Evolutionary conservation across 2,888 invertebrate genomes (phyloP).

Genomic region (Isotomurus palustris): DNA sequence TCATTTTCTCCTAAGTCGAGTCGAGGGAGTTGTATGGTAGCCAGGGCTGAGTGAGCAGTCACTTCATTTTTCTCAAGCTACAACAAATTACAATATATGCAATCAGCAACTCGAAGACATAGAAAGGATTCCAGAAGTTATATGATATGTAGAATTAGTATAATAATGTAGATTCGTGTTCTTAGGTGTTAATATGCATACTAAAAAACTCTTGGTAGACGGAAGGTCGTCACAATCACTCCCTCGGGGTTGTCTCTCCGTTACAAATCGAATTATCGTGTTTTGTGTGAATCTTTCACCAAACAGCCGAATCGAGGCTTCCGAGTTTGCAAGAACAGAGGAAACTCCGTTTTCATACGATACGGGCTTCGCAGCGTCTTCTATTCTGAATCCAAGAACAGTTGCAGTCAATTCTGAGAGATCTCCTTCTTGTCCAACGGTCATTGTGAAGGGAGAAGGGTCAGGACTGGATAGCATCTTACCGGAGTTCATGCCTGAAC

Average conservation of each 20-base stretch:
- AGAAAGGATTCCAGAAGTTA: background rate
- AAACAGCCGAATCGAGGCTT: slow-evolving; percentile 65
- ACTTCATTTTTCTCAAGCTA: slow-evolving; percentile 28
- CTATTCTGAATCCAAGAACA: slow-evolving; percentile 39
- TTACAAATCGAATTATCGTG: slow-evolving; percentile 51
- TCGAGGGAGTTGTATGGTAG: slow-evolving; percentile 43
- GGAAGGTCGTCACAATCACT: slow-evolving; percentile 31
- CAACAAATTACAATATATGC: background rate
- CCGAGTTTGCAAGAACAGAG: slow-evolving; percentile 60
- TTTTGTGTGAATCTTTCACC: slow-evolving; percentile 64
- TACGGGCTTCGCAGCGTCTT: slow-evolving; percentile 42
- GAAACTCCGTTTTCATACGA: slow-evolving; percentile 59
- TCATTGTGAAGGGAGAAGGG: too few species aligned
- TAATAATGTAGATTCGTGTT: background rate
- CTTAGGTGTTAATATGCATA: background rate
- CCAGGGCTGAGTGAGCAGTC: slow-evolving; percentile 37
- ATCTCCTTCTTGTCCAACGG: too few species aligned
- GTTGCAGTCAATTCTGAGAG: slow-evolving; percentile 21
- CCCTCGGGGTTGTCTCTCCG: slow-evolving; percentile 35
- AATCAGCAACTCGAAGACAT: background rate
- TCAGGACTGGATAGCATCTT: too few species aligned
- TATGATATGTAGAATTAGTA: background rate
- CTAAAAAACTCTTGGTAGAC: slow-evolving; percentile 6
- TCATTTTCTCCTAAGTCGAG: slow-evolving; percentile 39
- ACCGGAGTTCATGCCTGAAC: too few species aligned